Evolutionary conservation across 2,113 vertebrate genomes (phyloP).

Genomic region (Hippocampus guttulatus): DNA sequence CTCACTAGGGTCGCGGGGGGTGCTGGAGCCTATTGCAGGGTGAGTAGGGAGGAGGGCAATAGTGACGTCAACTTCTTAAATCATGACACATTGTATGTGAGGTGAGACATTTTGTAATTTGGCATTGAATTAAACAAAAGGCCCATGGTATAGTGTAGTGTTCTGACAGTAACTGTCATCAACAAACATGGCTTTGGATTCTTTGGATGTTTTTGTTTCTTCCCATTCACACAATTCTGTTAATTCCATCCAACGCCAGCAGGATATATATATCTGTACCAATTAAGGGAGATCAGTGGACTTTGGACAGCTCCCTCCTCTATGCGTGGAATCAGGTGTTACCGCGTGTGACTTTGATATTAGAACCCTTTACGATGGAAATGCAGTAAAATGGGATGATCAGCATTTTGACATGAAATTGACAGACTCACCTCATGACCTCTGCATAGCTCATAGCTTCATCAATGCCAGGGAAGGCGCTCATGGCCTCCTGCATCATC

Average conservation of each 20-base stretch:
- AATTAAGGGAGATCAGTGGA: neutral
- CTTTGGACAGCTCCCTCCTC: neutral
- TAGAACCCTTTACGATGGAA: neutral
- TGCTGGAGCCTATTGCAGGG: neutral
- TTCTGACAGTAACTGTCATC: neutral
- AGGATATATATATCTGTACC: neutral
- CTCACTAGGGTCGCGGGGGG: too few relatives aligned
- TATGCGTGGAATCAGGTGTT: neutral
- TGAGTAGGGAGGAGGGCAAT: neutral
- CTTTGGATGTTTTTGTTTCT: too few relatives aligned
- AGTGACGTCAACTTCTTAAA: neutral
- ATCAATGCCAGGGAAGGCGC: conserved; percentile 90
- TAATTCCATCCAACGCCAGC: neutral
- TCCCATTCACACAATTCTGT: neutral
- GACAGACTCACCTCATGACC: conserved; percentile 86
- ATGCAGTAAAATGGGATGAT: neutral
- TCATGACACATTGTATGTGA: neutral
- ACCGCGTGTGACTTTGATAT: neutral
- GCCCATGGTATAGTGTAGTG: neutral
- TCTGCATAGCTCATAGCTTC: conserved; percentile 97
- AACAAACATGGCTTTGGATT: too few relatives aligned
- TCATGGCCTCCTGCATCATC: conserved; percentile 99
- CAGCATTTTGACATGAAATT: neutral
- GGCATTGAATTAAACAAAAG: neutral
- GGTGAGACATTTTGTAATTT: neutral